Evolutionary conservation across 2,797 vertebrate species (phyloP), one percentile per base, ranked within the genome.

Genomic region (Acomys russatus): DNA sequence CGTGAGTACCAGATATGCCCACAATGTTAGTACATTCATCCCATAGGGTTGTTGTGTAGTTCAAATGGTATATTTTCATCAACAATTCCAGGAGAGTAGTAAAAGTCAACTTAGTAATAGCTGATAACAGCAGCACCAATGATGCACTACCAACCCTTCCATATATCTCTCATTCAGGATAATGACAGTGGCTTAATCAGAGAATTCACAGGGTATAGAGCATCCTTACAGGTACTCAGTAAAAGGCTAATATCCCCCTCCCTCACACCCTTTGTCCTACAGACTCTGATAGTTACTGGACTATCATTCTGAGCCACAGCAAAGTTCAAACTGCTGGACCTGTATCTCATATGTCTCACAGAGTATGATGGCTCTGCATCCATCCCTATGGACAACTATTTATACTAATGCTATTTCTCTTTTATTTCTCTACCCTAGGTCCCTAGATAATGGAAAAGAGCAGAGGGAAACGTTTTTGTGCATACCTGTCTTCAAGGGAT

Each of bases 361-460:
- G 54, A n/a, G 0, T 2, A 0, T 1, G 38, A 66, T 20, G 61
- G 51, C 9, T 44, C 11, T 28, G 3, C 12, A 5, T 25, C 5
- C 23, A 66, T 38, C 38, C 17, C 44, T 15, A 15, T 22, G 9
- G 28, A 9, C 4, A n/a, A n/a, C 8, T 30, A 22, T 11, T 44
- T 35, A 6, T 33, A 5, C 20, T 30, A 54, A 86, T 9, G 63
- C 3, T 44, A 4, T 35, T 92, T 86, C 35, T 70, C 22, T 79
- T 78, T 33, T 23, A 7, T 87, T 56, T 56, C 5, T 35, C 73
- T 2, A 28, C 17, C 11, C 22, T 25, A 28, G 9, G 12, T 56
- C 20, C 73, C 23, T 9, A 38, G 33, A 33, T 22, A 30, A 96
- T 44, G 54, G 9, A 49, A 30, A 11, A 38, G 6, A 78, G 33